These are phyloP conservation scores for Leuciscus waleckii DNA, from an alignment of 2,797 vertebrate species.

Conservation along the genomic window DNA sequence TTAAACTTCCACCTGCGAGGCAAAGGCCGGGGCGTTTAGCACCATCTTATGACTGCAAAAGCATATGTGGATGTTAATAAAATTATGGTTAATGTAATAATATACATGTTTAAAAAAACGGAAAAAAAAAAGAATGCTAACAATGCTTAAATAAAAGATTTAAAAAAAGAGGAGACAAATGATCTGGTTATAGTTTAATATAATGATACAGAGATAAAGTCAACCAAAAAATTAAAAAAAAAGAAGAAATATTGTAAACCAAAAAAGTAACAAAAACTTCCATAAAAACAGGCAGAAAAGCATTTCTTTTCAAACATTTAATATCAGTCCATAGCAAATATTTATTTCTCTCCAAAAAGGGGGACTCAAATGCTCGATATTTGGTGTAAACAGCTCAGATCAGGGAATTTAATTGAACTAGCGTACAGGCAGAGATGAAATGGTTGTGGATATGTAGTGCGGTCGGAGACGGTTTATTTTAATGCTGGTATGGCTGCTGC, in stretches of 20 bases:
- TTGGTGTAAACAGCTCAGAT: conserved; percentile 48
- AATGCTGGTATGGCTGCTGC: conserved; percentile 40
- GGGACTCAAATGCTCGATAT: conserved; percentile 82
- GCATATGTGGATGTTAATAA: conserved; percentile 57
- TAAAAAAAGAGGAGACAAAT: conserved; percentile 83
- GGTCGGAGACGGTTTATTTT: conserved; percentile 19
- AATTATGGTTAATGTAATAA: conserved; percentile 51
- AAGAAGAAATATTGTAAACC: conserved; percentile 67
- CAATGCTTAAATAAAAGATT: conserved; percentile 64
- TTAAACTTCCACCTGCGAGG: conserved; percentile 3
- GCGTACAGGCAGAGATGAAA: conserved; percentile 20
- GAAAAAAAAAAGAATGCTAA: conserved; percentile 77
- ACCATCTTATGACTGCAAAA: conserved; percentile 16
- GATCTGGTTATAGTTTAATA: conserved; percentile 98
- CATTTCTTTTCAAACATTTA: conserved; percentile 92
- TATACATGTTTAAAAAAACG: conserved; percentile 7
- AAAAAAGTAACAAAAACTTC: conserved; percentile 86
- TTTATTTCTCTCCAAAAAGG: conserved; percentile 88
- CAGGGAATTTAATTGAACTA: conserved; percentile 7
- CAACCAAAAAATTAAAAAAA: conserved; percentile 91
- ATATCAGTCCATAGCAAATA: conserved; percentile 96
- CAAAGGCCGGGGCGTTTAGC: not conserved
- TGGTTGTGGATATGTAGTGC: conserved; percentile 45
- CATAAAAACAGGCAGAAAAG: conserved; percentile 90
- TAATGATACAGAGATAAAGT: conserved; percentile 92